A percentile compares a stretch with the other conserved stretches of the same genome.
Evolutionary conservation across 1,140 invertebrate genomes (phyloP).

Genomic region (Aphelenchoides avenae): DNA sequence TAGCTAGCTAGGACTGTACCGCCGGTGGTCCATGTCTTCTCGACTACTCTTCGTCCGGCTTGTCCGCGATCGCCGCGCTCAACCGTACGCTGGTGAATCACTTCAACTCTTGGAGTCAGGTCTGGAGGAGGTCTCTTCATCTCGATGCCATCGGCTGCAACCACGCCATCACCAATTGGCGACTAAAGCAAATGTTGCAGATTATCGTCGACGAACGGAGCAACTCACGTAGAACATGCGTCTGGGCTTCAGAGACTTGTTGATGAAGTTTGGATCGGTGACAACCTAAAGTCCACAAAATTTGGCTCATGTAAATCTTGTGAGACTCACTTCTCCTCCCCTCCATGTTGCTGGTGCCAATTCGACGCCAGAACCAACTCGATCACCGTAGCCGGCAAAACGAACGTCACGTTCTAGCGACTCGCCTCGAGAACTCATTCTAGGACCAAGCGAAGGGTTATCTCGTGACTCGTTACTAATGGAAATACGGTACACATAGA

Average conservation of each 20-base stretch:
- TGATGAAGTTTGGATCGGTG: slow-evolving; percentile 38
- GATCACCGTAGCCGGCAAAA: slow-evolving; percentile 56
- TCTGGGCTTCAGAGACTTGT: slow-evolving; percentile 50
- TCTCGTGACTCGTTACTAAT: too few species aligned
- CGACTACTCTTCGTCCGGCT: slow-evolving; percentile 45
- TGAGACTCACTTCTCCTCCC: slow-evolving; percentile 52
- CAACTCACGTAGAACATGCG: slow-evolving; percentile 32
- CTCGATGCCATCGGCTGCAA: slow-evolving; percentile 57
- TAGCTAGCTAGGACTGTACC: not conserved
- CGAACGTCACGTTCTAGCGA: slow-evolving; percentile 38
- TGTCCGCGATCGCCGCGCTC: slow-evolving; percentile 47
- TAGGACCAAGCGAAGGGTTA: too few species aligned
- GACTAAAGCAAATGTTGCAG: slow-evolving; percentile 47
- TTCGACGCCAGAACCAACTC: slow-evolving; percentile 55
- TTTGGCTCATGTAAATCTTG: not conserved
- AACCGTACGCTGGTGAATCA: slow-evolving; percentile 55
- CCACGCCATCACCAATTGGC: slow-evolving; percentile 57
- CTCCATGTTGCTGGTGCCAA: slow-evolving; percentile 43
- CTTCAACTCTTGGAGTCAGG: slow-evolving; percentile 48
- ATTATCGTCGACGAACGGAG: too few species aligned
- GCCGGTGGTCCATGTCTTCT: slow-evolving; percentile 53
- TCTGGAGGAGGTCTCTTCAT: slow-evolving; percentile 52
- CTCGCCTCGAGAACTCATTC: slow-evolving; percentile 36
- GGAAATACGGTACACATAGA: too few species aligned
- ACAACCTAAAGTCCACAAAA: slow-evolving; percentile 23